Conservation (phyloP, 2,113 vertebrate genomes). For the Ammospiza caudacuta region DNA sequence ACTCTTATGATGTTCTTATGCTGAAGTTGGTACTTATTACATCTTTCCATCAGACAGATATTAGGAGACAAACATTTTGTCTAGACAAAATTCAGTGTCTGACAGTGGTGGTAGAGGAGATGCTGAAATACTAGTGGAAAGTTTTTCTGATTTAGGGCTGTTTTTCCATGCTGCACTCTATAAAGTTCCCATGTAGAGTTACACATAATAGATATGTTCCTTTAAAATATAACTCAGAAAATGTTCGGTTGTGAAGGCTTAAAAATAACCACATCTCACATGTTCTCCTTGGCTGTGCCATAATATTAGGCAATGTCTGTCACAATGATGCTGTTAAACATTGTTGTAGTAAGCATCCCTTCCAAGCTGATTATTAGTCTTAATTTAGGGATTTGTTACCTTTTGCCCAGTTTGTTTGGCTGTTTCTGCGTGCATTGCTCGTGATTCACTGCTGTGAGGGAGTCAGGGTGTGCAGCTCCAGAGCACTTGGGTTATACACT, state of each 20-base stretch:
- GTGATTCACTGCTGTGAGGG: not conserved
- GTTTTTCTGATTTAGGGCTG: not conserved
- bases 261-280: not conserved
- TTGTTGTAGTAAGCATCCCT: not conserved
- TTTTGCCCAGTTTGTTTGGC: not conserved
- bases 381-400: slow-evolving; percentile 32
- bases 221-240: not conserved
- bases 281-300: not conserved
- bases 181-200: not conserved
- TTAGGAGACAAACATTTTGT: not conserved
- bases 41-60: not conserved
- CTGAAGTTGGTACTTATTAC: not conserved
- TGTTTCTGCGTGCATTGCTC: not conserved
- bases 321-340: not conserved
- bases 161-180: not conserved
- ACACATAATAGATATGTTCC: not conserved
- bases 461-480: not conserved
- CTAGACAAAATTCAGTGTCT: not conserved
- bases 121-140: not conserved
- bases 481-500: not conserved
- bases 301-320: not conserved
- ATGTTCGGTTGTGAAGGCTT: not conserved
- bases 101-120: not conserved
- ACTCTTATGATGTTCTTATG: not conserved
- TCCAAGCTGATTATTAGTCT: not conserved